Base-by-base conservation (phyloP, 2,888 invertebrate species). In the Tineola bisselliella region DNA sequence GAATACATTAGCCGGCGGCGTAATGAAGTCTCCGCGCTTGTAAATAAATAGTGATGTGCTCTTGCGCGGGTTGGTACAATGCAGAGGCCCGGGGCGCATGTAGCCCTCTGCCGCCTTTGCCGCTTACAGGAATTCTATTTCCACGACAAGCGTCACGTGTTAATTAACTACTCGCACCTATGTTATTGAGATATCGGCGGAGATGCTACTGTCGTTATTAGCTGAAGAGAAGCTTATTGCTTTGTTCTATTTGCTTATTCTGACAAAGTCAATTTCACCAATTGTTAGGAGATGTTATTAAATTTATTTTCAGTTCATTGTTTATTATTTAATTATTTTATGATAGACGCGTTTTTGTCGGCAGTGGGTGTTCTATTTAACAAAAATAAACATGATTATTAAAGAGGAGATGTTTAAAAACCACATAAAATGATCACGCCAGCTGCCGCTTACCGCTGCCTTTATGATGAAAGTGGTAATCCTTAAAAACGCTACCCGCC, bases 1-100 rank as follows among this genome's bases (percentile, higher is more conserved):
- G 87, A 87, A 87, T 87, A 87, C 87, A 87, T 87, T 87, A 87
- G 86, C 86, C 83, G 77, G 78, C 80, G 82, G 84, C 84, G 86
- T 87, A 87, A 87, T 87, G 87, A 87, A 87, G 86, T 86, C 87
- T 86, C 81, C 84, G 77, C 76, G 84, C 78, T 84, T 87, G 87
- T 87, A 87, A 86, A 87, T 86, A 87, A 87, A 87, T 83, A 84
- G 71, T 66, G 74, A 74, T 59, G 71, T 68, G 71, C 67, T 69
- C 67, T 69, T 64, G 64, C 62, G 63, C 64, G 63, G 62, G 59
- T 44, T 62, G 15, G 19, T 19, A 30, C 15, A 6, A 66, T 65
- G 61, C 59, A 31, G 62, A 62, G 65, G 64, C 59, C 61, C 61
- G 61, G 56, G 62, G 60, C 60, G 63, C 69, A 13, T 48, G 13